phyloP scores from a whole-genome alignment of 2,888 invertebrate genomes.

The Dromius quadrimaculatus region DNA sequence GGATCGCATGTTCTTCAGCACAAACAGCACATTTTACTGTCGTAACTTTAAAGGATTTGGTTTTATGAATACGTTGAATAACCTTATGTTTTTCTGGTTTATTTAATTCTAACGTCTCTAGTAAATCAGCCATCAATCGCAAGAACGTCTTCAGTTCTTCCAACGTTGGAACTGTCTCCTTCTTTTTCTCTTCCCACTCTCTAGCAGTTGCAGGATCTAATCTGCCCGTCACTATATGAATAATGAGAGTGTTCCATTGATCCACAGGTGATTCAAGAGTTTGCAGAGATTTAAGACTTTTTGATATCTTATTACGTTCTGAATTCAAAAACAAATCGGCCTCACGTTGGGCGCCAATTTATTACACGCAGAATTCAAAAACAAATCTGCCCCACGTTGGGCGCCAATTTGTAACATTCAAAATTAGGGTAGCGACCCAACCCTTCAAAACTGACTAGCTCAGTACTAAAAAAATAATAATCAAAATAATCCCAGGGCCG shows the following conservation, averaged over 20 bases:
- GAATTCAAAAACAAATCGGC: too few relatives aligned
- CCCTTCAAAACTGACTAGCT: too few relatives aligned
- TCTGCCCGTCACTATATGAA: neutral
- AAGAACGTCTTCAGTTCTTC: neutral
- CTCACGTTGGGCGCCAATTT: too few relatives aligned
- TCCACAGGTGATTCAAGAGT: neutral
- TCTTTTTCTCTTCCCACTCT: neutral
- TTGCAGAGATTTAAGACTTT: too few relatives aligned
- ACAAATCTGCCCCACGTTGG: too few relatives aligned
- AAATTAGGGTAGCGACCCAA: too few relatives aligned
- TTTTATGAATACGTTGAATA: neutral
- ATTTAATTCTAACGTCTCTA: neutral
- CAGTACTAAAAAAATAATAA: too few relatives aligned
- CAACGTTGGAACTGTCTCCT: neutral
- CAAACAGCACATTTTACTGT: neutral
- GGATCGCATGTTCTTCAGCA: neutral
- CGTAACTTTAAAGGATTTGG: neutral
- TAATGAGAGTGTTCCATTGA: neutral
- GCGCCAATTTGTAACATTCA: too few relatives aligned
- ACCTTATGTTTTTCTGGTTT: slow-evolving; percentile 19
- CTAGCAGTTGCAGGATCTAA: neutral
- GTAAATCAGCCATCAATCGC: neutral
- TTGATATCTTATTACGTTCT: too few relatives aligned
- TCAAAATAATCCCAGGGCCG: too few relatives aligned
- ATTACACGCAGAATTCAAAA: too few relatives aligned